Evolutionary conservation across 2,888 invertebrate genomes (phyloP), one percentile per base, ranked within the genome.

Genomic region (Harpalus rufipes): DNA sequence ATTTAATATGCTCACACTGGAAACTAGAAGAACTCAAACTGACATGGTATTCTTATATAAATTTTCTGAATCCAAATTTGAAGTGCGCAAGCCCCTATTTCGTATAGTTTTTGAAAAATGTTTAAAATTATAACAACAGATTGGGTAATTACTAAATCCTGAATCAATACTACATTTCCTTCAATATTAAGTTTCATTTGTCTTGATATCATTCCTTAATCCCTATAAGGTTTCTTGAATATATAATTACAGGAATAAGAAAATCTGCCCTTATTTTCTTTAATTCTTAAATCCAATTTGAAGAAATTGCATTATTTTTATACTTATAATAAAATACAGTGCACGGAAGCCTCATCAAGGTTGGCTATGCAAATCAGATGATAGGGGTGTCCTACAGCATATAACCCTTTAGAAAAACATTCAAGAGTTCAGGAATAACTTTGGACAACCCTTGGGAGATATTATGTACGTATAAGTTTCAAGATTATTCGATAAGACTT

Each of bases 301-400:
- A 88, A 88, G 63, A 89, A 89, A 89, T 89, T 89, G 89, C 88
- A 89, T 89, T 89, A 89, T 88, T 87, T 87, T 85, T 86, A 68
- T 68, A 68, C 86, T 83, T 86, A 86, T 86, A 86, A 86, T 86
- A 86, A 86, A 86, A 86, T 86, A 85, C 85, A 68, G 0, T 85
- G 80, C 76, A 21, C 65, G 58, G 76, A 82, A 68, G 72, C 74
- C 74, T 82, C 58, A 25, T 68, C 68, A 41, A 16, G 32, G 63
- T 61, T 63, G 18, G 58, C 32, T 51, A 68, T 68, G 68, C 68
- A 68, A 32, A 68, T 68, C 68, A 41, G 4, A 18, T 7, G 4
- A 21, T 16, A 68, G 41, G 68, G 68, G 14, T 68, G 14, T 68
- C 6, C 14, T 32, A 14, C 8, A 14, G 7, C 3, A 3, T 39